Evolutionary conservation across 2,113 vertebrate genomes (phyloP), one percentile per base, ranked within the genome.

Genomic region (Barbus barbus): DNA sequence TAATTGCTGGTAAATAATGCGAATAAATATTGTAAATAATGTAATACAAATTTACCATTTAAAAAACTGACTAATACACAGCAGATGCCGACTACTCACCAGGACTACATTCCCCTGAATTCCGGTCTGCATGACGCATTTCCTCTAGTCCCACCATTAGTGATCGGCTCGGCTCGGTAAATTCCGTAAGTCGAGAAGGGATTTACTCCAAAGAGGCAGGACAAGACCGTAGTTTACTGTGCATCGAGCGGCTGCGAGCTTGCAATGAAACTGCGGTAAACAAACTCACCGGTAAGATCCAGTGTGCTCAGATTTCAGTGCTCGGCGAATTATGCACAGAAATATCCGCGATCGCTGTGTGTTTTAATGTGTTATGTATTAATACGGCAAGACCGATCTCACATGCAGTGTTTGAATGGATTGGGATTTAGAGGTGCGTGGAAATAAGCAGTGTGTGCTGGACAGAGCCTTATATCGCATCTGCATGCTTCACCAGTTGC

Each of bases 71-170:
- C 38, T 73, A 41, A 71, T 38, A 20, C 33, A 12, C 9, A 12
- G 20, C 3, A 41, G 67, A 28, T 11, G 4, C 3, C 0, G 5
- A 48, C 60, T 65, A 65, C 36, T 28, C 9, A 44, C 24, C 20
- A n/a, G 87, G 85, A 94, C 93, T 94, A 93, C 93, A 93, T 89
- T 83, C 69, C 83, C 76, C 48, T 63, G 9, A 41, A 73, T 91
- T 83, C 93, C 90, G 89, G 87, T 87, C 63, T 61, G 88, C 87
- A 89, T 95, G 93, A 94, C 93, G 94, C 73, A 91, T 91, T 94
- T 95, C 94, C 94, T 91, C 61, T 87, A 82, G 80, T 76, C 83
- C 84, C 58, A 79, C 44, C 1, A 41, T 63, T 69, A 84, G 86
- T 81, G 86, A 71, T 90, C 76, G 81, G 51, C 90, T 85, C 86